These are phyloP conservation scores for Antheraea assamensis DNA, from an alignment of 2,888 invertebrate species.

Conservation along the genomic window DNA sequence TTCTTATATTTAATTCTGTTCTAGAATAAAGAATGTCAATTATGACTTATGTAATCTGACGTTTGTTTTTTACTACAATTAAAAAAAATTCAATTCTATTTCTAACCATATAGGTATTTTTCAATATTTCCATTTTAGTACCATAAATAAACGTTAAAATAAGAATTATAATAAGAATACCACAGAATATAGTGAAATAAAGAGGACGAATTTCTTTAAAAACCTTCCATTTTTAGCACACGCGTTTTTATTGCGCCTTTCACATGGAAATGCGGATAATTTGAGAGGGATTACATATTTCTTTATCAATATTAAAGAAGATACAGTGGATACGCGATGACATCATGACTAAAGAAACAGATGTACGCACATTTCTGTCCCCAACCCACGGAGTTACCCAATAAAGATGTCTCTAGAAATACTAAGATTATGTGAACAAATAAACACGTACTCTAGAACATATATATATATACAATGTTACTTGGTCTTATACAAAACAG, in stretches of 20 bases:
- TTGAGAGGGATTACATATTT: neutral
- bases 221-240: too few species aligned
- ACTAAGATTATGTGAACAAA: constrained; percentile 1
- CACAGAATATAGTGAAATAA: too few species aligned
- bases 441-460: neutral
- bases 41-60: too few species aligned
- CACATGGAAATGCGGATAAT: neutral
- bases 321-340: neutral
- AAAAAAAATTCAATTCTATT: too few species aligned
- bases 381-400: constrained; percentile 10
- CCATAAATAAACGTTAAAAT: too few species aligned
- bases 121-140: too few species aligned
- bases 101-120: too few species aligned
- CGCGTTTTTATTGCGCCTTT: neutral
- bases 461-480: neutral
- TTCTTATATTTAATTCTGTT: too few species aligned
- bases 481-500: neutral
- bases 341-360: constrained; percentile 7
- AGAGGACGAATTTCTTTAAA: too few species aligned
- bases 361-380: neutral
- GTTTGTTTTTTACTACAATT: too few species aligned
- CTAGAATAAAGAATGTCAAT: too few species aligned
- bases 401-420: constrained; percentile 7
- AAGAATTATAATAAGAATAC: too few species aligned
- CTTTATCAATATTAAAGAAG: neutral